Evolutionary conservation across 2,888 invertebrate genomes (phyloP).

Genomic region (Lordiphosa fenestrarum): DNA sequence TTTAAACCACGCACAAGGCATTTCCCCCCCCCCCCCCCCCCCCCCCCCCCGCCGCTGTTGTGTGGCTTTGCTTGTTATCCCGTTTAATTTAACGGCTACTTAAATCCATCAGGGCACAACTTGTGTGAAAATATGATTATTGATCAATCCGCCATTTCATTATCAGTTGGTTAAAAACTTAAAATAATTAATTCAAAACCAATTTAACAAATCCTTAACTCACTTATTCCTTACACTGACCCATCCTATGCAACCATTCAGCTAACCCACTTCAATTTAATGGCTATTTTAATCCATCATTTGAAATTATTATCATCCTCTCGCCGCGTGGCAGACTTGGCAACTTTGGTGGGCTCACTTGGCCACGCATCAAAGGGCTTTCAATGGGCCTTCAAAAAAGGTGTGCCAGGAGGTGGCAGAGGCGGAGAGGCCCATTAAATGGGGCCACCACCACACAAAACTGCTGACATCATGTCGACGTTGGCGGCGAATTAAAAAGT

Average conservation of each 20-base stretch:
- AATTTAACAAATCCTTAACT: no score
- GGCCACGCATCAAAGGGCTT: conserved; percentile 69
- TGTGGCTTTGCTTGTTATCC: conserved; percentile 6
- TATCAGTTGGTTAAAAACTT: no score
- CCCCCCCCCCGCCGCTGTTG: neutral
- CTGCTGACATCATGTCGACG: conserved; percentile 58
- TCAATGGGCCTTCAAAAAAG: conserved; percentile 60
- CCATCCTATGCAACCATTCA: conserved; percentile 14
- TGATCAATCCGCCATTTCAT: no score
- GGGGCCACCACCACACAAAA: conserved; percentile 57
- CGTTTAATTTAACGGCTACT: conserved; percentile 50
- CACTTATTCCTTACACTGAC: no score
- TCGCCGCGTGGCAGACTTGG: conserved; percentile 39
- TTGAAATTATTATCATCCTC: conserved; percentile 54
- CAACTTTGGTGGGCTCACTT: conserved; percentile 51
- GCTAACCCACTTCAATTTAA: conserved; percentile 57
- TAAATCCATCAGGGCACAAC: conserved; percentile 37
- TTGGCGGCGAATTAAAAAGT: conserved; percentile 64
- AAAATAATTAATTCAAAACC: no score
- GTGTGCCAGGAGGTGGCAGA: conserved; percentile 7
- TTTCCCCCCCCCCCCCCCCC: no score
- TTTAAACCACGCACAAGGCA: conserved; percentile 42
- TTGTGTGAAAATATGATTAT: no score
- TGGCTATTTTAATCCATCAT: conserved; percentile 71
- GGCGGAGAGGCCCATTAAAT: conserved; percentile 49